Evolutionary conservation across 2,888 invertebrate genomes (phyloP).

Genomic region (Fissipunctia ypsillon): DNA sequence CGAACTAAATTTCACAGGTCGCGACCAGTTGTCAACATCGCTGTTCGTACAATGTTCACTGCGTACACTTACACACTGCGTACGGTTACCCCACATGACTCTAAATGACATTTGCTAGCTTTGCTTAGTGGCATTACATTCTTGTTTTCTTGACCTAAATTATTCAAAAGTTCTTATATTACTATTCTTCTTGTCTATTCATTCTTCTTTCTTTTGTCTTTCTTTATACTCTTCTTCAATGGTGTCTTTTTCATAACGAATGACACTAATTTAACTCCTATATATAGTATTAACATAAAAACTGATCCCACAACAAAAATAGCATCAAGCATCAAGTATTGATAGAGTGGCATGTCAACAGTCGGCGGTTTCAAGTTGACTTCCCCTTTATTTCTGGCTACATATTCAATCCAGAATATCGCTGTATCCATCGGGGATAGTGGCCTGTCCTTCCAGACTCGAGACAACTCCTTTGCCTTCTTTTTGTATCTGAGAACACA

Average conservation of each 20-base stretch:
- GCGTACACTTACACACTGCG: too few relatives aligned
- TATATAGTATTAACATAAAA: constrained; percentile 9
- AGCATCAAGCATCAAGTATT: constrained; percentile 63
- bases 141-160: not conserved
- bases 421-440: too few relatives aligned
- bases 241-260: not conserved
- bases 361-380: constrained; percentile 64
- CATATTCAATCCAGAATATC: too few relatives aligned
- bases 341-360: constrained; percentile 58
- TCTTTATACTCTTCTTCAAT: not conserved
- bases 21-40: too few relatives aligned
- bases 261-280: constrained; percentile 6
- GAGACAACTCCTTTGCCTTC: constrained; percentile 66
- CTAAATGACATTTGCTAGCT: not conserved
- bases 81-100: too few relatives aligned
- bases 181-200: not conserved
- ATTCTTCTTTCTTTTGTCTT: constrained; percentile 13
- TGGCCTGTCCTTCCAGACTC: constrained; percentile 77
- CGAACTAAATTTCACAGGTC: too few relatives aligned
- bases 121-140: not conserved
- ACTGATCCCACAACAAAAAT: constrained; percentile 35
- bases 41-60: too few relatives aligned
- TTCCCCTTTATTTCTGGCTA: constrained; percentile 88
- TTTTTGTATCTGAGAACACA: constrained; percentile 60
- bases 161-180: not conserved